Evolutionary conservation across 64 coral and sea anemone species (phyloP).

Genomic region (Exaiptasia diaphana): DNA sequence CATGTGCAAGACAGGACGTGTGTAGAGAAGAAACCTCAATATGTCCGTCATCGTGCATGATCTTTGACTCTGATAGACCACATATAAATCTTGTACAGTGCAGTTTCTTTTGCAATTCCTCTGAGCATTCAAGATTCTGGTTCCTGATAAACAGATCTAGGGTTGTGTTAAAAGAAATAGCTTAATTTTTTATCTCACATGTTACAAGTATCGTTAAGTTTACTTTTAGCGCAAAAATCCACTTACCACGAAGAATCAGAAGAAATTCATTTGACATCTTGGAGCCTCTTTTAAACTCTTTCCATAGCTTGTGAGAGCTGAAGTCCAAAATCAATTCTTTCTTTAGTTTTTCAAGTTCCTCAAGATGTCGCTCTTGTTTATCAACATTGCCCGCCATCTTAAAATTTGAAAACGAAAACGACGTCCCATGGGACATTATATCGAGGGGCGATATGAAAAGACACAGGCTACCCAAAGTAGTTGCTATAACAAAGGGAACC

Average conservation of each 20-base stretch:
- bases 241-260: background rate
- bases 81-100: slow-evolving; percentile 5
- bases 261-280: background rate
- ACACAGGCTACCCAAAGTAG: too few relatives aligned
- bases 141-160: background rate
- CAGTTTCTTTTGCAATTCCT: background rate
- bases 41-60: background rate
- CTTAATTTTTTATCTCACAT: background rate
- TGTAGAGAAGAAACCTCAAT: background rate
- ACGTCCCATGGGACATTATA: background rate
- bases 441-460: too few relatives aligned
- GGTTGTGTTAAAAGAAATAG: background rate
- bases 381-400: background rate
- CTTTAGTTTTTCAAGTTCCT: background rate
- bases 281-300: background rate
- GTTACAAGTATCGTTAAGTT: background rate
- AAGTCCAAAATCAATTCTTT: background rate
- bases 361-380: background rate
- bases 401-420: background rate
- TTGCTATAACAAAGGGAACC: too few relatives aligned
- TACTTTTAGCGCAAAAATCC: background rate
- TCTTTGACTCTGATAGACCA: background rate
- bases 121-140: background rate
- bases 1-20: background rate
- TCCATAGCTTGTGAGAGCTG: background rate